A percentile compares a stretch with the other conserved stretches of the same genome.
These are phyloP conservation scores for Mobula hypostoma DNA, from an alignment of 2,113 vertebrate genomes.

Conservation along the genomic window DNA sequence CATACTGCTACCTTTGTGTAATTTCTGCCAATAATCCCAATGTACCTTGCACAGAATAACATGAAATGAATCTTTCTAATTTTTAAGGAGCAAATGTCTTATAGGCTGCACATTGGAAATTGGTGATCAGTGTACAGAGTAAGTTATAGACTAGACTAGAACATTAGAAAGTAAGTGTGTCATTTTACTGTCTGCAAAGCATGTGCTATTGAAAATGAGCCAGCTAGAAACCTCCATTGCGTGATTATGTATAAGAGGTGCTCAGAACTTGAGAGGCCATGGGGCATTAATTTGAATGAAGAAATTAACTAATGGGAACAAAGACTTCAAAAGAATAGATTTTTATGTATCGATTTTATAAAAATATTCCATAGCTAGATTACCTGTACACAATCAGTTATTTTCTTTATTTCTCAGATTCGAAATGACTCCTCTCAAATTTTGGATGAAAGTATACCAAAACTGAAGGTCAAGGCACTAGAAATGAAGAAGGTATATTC, in stretches of 20 bases:
- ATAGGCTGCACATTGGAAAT: background rate
- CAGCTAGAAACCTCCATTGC: too few relatives aligned
- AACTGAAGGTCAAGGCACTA: constrained; percentile 45
- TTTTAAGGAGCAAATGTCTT: background rate
- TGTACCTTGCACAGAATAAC: background rate
- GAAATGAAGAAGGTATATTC: constrained; percentile 50
- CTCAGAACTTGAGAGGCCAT: background rate
- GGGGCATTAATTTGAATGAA: background rate
- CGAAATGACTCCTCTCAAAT: constrained; percentile 48
- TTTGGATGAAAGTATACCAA: constrained; percentile 45
- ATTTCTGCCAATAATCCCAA: background rate
- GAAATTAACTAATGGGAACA: too few relatives aligned
- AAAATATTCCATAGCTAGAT: background rate
- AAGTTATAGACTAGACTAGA: too few relatives aligned
- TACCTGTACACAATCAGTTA: too few relatives aligned
- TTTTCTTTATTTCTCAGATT: constrained; percentile 45
- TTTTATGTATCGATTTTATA: background rate
- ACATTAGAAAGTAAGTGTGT: too few relatives aligned
- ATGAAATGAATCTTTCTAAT: background rate
- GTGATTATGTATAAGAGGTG: background rate
- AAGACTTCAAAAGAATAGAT: background rate
- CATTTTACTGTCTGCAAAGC: too few relatives aligned
- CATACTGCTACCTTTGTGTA: background rate
- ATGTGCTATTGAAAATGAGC: background rate
- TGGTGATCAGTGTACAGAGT: background rate